Evolutionary conservation across 2,113 vertebrate genomes (phyloP).

Genomic region (Hucho hucho): DNA sequence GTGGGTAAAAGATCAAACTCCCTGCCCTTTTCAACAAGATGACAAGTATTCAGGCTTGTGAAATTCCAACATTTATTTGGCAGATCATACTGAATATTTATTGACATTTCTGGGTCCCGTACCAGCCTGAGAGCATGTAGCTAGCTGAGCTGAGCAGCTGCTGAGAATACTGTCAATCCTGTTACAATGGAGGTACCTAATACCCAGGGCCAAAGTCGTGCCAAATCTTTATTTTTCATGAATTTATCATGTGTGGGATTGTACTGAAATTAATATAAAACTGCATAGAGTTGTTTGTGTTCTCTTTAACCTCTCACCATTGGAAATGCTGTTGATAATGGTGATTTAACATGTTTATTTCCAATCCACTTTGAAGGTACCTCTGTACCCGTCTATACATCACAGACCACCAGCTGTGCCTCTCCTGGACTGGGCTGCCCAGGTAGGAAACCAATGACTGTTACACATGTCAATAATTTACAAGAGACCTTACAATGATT

Average conservation of each 20-base stretch:
- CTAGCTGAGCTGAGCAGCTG: neutral
- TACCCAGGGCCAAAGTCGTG: neutral
- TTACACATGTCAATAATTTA: neutral
- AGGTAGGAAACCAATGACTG: constrained; percentile 75
- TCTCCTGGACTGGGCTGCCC: constrained; percentile 83
- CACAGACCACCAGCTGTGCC: constrained; percentile 77
- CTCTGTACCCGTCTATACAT: constrained; percentile 70
- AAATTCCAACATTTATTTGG: neutral
- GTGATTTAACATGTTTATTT: constrained; percentile 8
- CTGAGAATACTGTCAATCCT: too few relatives aligned
- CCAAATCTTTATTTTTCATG: neutral
- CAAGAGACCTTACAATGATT: too few relatives aligned
- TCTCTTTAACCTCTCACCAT: neutral
- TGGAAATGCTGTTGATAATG: neutral
- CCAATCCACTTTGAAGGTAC: constrained; percentile 72
- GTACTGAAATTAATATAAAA: neutral
- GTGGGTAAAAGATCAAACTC: constrained; percentile 17
- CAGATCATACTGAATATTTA: constrained; percentile 24
- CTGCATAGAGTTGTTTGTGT: neutral
- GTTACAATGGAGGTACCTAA: neutral
- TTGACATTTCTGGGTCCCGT: constrained; percentile 26
- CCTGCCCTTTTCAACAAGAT: constrained; percentile 11
- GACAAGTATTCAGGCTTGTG: neutral
- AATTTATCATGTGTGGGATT: neutral
- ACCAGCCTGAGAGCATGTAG: constrained; percentile 11